These are phyloP conservation scores for Myiozetetes cayanensis DNA, from an alignment of 2,113 vertebrate genomes.

Conservation along the genomic window DNA sequence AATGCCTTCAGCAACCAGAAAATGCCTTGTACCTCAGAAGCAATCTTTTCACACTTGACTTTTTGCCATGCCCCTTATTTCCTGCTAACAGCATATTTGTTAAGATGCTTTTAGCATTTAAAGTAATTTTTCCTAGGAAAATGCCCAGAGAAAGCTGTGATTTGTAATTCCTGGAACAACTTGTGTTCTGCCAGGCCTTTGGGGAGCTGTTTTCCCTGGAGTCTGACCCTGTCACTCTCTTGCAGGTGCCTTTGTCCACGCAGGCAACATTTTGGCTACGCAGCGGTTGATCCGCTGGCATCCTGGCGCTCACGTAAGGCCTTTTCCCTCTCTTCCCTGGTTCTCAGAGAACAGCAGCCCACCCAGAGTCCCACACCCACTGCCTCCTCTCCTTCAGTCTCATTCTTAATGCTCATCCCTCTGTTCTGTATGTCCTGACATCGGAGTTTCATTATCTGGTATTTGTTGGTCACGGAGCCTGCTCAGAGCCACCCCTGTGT, in stretches of 20 bases:
- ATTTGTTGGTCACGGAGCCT: neutral
- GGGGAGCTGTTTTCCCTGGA: neutral
- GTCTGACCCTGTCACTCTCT: neutral
- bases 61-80: neutral
- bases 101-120: neutral
- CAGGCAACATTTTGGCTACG: constrained; percentile 91
- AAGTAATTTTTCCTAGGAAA: neutral
- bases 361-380: neutral
- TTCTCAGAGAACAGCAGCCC: neutral
- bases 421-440: neutral
- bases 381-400: neutral
- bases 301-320: constrained; percentile 90
- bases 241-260: constrained; percentile 87
- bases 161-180: neutral
- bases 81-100: neutral
- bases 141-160: neutral
- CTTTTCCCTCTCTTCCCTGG: neutral
- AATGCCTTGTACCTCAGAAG: neutral
- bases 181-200: neutral
- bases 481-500: neutral
- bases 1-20: neutral
- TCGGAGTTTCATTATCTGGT: neutral
- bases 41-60: neutral
- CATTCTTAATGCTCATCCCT: neutral
- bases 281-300: constrained; percentile 90